Percentiles rank a stretch among this genome's conserved stretches.
Evolutionary conservation across 2,888 invertebrate genomes (phyloP).

Genomic region (Morpho helenor): DNA sequence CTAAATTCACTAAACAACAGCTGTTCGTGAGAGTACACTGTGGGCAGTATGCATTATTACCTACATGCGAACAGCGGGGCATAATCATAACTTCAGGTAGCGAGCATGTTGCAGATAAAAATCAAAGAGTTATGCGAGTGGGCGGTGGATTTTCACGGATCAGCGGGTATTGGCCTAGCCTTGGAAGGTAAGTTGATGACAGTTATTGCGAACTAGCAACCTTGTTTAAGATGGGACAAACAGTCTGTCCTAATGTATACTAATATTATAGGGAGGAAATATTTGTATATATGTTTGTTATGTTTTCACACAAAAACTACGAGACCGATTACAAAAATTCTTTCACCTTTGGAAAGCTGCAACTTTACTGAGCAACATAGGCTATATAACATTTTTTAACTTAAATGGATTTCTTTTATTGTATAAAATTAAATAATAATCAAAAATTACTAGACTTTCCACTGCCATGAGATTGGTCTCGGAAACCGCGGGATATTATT

Average conservation of each 20-base stretch:
- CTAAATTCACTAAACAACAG: constrained; percentile 11
- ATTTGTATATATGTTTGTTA: background rate
- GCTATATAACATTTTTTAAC: too few relatives aligned
- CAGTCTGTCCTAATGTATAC: constrained; percentile 12
- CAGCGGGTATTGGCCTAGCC: constrained; percentile 57
- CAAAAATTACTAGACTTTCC: too few relatives aligned
- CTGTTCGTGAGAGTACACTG: constrained; percentile 18
- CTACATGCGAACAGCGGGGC: constrained; percentile 20
- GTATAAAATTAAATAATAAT: too few relatives aligned
- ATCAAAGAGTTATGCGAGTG: constrained; percentile 40
- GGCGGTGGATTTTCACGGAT: constrained; percentile 60
- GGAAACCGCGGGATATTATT: too few relatives aligned
- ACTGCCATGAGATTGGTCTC: too few relatives aligned
- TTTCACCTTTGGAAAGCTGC: too few relatives aligned
- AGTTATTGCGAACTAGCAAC: constrained; percentile 61
- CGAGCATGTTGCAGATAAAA: constrained; percentile 25
- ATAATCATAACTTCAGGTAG: constrained; percentile 29
- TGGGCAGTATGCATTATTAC: constrained; percentile 26
- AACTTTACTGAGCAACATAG: too few relatives aligned
- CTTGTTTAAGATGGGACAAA: constrained; percentile 50
- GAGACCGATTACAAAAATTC: too few relatives aligned
- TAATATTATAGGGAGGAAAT: background rate
- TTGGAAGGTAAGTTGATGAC: constrained; percentile 62
- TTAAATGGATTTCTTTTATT: too few relatives aligned
- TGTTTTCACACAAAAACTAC: too few relatives aligned